Evolutionary conservation across 2,888 invertebrate genomes (phyloP), one percentile per base, ranked within the genome.

Genomic region (Chydorus sphaericus): DNA sequence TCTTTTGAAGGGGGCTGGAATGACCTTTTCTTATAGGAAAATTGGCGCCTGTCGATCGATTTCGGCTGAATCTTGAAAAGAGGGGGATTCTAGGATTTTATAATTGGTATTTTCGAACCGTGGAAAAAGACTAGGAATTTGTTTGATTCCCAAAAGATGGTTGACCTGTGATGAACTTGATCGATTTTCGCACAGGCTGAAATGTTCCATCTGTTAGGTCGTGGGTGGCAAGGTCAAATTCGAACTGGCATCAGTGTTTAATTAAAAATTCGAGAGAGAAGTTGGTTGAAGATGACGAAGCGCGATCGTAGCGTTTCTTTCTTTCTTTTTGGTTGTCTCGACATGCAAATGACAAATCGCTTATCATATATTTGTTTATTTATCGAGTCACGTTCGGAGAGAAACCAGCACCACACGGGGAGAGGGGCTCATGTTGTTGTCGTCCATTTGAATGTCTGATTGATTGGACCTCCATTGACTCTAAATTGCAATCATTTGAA

Each of bases 281-380:
- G n/a, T n/a, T n/a, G n/a, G n/a, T n/a, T n/a, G n/a, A n/a, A n/a
- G 26, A 44, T 44, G 44, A 44, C 44, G 44, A 44, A 28, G 44
- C 44, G 44, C 26, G 28, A 26, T 44, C 44, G 44, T 44, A 44
- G 44, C 23, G 44, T 44, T 44, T 44, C 36, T 36, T 36, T 36
- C 16, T 16, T 44, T 44, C 6, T 44, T 44, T 26, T 44, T 23
- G 26, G 4, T 20, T 10, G 8, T 44, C 10, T 44, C 23, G 7
- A 26, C 18, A 44, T 44, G 44, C 44, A 44, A 44, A 44, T 44
- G 44, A 44, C 44, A 44, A 44, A 44, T 44, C 44, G 44, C 44
- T 44, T 44, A 44, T 44, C 44, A 44, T 44, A 44, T 44, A 26
- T 44, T 44, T 44, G 44, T 44, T 44, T 44, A 44, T 44, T 44